Evolutionary conservation across 2,888 invertebrate genomes (phyloP).

Genomic region (Lasioglossum malachurum): DNA sequence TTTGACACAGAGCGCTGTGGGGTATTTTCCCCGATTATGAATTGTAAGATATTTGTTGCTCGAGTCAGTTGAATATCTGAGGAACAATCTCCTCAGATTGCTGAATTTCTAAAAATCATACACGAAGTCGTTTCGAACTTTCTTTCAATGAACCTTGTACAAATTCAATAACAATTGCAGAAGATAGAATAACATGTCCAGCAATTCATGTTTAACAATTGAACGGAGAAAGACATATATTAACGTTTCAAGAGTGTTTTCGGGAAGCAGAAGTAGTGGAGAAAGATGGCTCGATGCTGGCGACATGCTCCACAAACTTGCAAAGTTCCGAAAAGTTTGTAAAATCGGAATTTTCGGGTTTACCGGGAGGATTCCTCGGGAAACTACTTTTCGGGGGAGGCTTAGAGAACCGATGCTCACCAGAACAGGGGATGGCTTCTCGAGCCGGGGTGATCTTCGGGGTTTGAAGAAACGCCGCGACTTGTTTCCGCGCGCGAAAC

Average conservation of each 20-base stretch:
- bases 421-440: background rate
- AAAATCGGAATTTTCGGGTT: background rate
- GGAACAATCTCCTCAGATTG: background rate
- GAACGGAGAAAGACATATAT: background rate
- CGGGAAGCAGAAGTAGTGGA: background rate
- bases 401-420: background rate
- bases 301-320: background rate
- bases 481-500: conserved; percentile 7
- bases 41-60: too few relatives aligned
- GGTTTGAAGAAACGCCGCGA: background rate
- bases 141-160: background rate
- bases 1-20: background rate
- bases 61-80: too few relatives aligned
- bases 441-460: conserved; percentile 4
- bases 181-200: background rate
- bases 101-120: background rate
- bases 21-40: too few relatives aligned
- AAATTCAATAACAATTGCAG: background rate
- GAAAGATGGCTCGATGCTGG: background rate
- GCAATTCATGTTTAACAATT: background rate
- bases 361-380: background rate
- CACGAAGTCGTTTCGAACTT: background rate
- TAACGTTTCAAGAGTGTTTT: background rate
- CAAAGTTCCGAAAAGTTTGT: background rate
- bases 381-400: background rate